These are phyloP conservation scores for Notoglanidium macrostoma DNA, from an alignment of 2,797 vertebrate species.

Conservation along the genomic window DNA sequence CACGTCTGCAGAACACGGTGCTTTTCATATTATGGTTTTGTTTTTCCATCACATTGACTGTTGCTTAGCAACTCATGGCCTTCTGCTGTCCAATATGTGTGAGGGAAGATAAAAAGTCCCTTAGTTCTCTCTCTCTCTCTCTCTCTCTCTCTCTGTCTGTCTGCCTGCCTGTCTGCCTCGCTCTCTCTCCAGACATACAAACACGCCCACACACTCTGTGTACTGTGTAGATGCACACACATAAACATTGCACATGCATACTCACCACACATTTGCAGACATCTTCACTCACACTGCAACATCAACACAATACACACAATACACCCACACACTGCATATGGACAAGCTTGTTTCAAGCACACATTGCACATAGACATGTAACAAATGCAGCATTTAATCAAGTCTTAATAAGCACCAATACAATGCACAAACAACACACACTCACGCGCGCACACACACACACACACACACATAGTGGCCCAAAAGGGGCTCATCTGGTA, in stretches of 20 bases:
- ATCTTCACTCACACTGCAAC: not conserved
- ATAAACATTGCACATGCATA: slow-evolving; percentile 15
- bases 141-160: not conserved
- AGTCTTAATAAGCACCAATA: not conserved
- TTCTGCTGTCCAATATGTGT: slow-evolving; percentile 53
- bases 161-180: not conserved
- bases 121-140: slow-evolving; percentile 12
- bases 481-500: not conserved
- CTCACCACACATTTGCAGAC: not conserved
- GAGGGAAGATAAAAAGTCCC: slow-evolving; percentile 43
- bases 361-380: not conserved
- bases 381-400: not conserved
- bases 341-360: not conserved
- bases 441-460: not conserved
- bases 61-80: slow-evolving; percentile 63
- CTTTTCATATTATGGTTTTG: slow-evolving; percentile 54
- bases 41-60: slow-evolving; percentile 55
- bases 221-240: slow-evolving; percentile 3
- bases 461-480: not conserved
- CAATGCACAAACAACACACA: not conserved
- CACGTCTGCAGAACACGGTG: slow-evolving; percentile 23
- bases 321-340: not conserved
- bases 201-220: slow-evolving; percentile 19
- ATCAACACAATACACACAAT: slow-evolving; percentile 1
- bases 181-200: slow-evolving; percentile 19